Evolutionary conservation across 2,888 invertebrate species (phyloP), one percentile per base, ranked within the genome.

Genomic region (Heliconius erato): DNA sequence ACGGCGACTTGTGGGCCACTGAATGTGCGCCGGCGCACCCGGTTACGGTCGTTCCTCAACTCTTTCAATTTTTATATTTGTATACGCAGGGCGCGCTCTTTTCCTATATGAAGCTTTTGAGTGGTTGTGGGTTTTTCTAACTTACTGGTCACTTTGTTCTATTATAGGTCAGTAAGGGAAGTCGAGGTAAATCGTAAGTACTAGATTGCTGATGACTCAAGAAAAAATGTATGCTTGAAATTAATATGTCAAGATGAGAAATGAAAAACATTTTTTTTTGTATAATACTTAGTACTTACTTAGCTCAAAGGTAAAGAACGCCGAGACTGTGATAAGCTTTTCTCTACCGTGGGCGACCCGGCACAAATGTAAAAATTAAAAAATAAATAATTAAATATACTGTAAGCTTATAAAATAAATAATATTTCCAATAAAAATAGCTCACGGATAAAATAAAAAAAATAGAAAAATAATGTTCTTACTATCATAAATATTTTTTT

Each of bases 1-100:
- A 90, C 95, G 94, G 88, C 94, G 94, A 91, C 94, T 93, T 89
- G 93, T 91, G 92, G 91, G 90, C 94, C 94, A 95, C 95, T 95
- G 94, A 92, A 89, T 78, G 89, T 89, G 92, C 93, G 92, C 90
- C 89, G 89, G 92, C 92, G 92, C 93, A 90, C 83, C 85, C 86
- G 85, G 79, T 81, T 84, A 82, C 86, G 83, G 78, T 85, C 89
- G 90, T 91, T 90, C 89, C 88, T 88, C 90, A 87, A 91, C 92
- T 91, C 92, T 91, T 93, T 91, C 94, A 93, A 93, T 94, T 94
- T 94, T 93, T 93, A 93, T 93, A 92, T 92, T 92, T 88, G 90
- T 89, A 91, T 86, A 86, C 63, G 63, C 84, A 88, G 86, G 89
- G 90, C 90, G 88, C 89, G 90, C 89, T 90, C 88, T 93, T 94